These are phyloP conservation scores for Ichneumoninae sp. DNA, from an alignment of 2,888 invertebrate species.

Conservation along the genomic window DNA sequence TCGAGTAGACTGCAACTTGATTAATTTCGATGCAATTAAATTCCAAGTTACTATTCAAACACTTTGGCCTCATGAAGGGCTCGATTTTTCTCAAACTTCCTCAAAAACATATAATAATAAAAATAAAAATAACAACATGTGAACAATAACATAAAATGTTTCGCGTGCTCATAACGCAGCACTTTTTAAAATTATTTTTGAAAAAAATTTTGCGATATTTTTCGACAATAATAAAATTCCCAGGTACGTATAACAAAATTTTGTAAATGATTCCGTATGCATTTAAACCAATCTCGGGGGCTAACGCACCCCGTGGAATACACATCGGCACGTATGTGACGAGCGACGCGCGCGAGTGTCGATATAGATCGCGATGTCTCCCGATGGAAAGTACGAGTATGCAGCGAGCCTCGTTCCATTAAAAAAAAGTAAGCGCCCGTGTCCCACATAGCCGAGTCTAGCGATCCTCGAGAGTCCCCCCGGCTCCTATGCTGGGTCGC, in stretches of 20 bases:
- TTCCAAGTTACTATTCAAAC: background rate
- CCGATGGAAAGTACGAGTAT: conserved; percentile 8
- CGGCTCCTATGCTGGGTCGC: conserved; percentile 6
- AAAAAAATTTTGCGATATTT: background rate
- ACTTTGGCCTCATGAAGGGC: too few relatives aligned
- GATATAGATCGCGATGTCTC: background rate
- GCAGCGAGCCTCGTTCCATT: background rate
- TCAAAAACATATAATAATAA: too few relatives aligned
- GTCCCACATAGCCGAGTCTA: conserved; percentile 57
- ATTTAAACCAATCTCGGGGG: background rate
- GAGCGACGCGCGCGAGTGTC: conserved; percentile 5
- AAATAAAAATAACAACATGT: too few relatives aligned
- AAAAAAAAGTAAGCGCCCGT: conserved; percentile 22
- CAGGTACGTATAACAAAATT: too few relatives aligned
- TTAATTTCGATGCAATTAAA: background rate
- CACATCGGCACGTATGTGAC: conserved; percentile 13
- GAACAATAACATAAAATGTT: background rate
- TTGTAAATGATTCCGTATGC: background rate
- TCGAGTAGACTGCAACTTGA: background rate
- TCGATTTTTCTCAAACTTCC: too few relatives aligned
- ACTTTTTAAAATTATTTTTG: background rate
- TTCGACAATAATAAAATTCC: background rate
- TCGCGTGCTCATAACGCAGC: background rate
- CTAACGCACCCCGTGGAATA: background rate
- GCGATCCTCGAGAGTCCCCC: conserved; percentile 47